Conservation (phyloP, 2,113 vertebrate genomes). For the Leiothrix lutea region DNA sequence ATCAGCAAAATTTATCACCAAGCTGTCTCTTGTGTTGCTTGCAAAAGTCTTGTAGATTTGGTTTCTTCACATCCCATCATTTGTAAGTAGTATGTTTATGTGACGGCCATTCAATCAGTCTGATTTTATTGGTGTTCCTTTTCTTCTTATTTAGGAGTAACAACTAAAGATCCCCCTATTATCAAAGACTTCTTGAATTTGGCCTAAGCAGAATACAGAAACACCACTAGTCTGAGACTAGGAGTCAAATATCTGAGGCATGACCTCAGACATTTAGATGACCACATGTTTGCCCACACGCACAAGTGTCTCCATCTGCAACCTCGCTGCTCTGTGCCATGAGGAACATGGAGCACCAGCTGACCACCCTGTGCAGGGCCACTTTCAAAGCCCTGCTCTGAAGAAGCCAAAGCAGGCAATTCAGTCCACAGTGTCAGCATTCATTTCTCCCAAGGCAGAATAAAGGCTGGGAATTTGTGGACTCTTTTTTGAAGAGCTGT, state of each 20-base stretch:
- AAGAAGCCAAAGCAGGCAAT: background rate
- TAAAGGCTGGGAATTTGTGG: background rate
- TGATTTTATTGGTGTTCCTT: background rate
- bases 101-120: background rate
- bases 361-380: background rate
- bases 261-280: too few relatives aligned
- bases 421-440: background rate
- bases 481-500: background rate
- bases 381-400: background rate
- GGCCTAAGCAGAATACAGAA: background rate
- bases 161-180: background rate
- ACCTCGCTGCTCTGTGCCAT: fast-evolving
- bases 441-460: background rate
- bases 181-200: background rate
- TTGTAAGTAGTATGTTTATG: background rate
- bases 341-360: background rate
- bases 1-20: background rate
- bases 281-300: background rate
- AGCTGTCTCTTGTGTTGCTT: background rate
- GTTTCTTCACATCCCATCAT: background rate
- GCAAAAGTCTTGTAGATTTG: background rate
- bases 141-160: background rate
- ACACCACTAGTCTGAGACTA: background rate
- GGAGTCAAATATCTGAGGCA: background rate
- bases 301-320: background rate